Evolutionary conservation across 1,140 invertebrate species (phyloP), one percentile per base, ranked within the genome.

Genomic region (Ips nitidus): DNA sequence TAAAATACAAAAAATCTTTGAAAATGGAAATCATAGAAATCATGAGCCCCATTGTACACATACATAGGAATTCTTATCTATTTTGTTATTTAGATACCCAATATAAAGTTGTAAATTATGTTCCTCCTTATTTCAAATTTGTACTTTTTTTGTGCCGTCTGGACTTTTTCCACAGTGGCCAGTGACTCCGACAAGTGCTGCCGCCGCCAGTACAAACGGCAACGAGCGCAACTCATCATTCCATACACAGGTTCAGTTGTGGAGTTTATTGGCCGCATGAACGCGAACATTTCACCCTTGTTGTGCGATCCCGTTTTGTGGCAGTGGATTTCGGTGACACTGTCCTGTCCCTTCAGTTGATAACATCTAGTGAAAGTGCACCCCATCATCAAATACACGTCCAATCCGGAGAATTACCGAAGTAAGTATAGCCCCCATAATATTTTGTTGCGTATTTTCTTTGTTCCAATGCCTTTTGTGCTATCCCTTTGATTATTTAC

Each of bases 371-470:
- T 59, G 42, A 59, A 41, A 59, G 57, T 59, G 57, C n/a, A 6
- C 39, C 6, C n/a, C 41, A 8, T n/a, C 8, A 2, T n/a, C n/a
- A 42, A 41, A 8, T 41, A 41, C 41, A 36, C 41, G 57, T 59
- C 57, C 57, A n/a, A 8, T 59, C 41, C 57, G 57, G 3, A 59
- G 57, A 41, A 59, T 59, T 59, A 41, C n/a, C 38, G 37, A 38
- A 41, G 57, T 59, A 41, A 59, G 57, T 59, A 22, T 22, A 22
- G 22, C 22, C 22, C 2, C 38, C 41, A 2, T 41, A 5, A 36
- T 41, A 41, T 41, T 42, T 59, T 59, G 42, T 2, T 59, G 57
- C 57, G 57, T 59, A 59, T 42, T 59, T 59, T 59, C 57, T 59
- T 59, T 59, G 57, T 59, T 56, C 38, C n/a, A 22, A 22, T 50